Base-by-base conservation (phyloP, 1,140 invertebrate genomes). In the Bombus ignitus region DNA sequence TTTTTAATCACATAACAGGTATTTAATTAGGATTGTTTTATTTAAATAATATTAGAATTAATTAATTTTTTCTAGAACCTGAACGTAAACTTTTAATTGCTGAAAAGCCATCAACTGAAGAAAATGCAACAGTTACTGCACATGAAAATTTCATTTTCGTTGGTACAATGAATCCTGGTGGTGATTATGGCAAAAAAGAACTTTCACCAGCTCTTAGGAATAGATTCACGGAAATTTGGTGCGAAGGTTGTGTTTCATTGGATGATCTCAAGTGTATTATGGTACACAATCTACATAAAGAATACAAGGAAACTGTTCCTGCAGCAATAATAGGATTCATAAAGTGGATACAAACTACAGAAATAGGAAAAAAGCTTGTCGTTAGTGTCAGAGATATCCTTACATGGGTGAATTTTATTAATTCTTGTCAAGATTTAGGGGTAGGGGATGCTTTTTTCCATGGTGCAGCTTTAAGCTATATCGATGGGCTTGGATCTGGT, bases 141-240 rank as follows among this genome's bases (percentile, higher is more conserved):
- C 92, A 97, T 85, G 91, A 96, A 25, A 96, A 97, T 22, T 99
- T 99, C 94, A 97, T 98, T 87, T 98, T 99, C 91, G 96, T 99
- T 81, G 98, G 98, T 57, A 99, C 99, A 1, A 99, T 99, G 99
- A 99, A 99, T 96, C 99, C 99, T 37, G 99, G 99, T 32, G 99
- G 99, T 18, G 99, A 99, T 96, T 99, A 98, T 95, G 99, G 99
- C 0, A 99, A 99, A 94, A 99, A 99, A 95, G 99, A 99, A 96
- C 95, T 99, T 18, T 99, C 99, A 0, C 99, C 99, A 18, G 99
- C 99, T 0, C 94, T 99, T 8, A 96, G 99, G 80, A 99, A 99
- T 96, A 96, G 99, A 78, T 99, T 99, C 91, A 99, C 99, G 0
- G 99, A 99, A 96, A 99, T 99, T 92, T 99, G 99, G 99, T 99